These are phyloP conservation scores for Acipenser oxyrinchus DNA, from an alignment of 2,797 vertebrate species.

Conservation along the genomic window DNA sequence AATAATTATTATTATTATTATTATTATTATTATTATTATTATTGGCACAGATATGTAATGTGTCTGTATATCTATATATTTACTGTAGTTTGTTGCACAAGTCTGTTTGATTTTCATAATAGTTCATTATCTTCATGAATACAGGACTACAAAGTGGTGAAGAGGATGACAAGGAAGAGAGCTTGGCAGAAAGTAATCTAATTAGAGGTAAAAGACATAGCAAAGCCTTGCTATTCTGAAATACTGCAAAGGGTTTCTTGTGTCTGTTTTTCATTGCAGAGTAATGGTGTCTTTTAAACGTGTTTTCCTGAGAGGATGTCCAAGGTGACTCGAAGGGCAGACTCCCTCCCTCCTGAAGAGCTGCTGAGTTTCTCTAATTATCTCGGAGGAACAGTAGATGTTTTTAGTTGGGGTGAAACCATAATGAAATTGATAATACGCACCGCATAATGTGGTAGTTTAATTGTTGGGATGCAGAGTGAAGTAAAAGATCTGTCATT, in stretches of 20 bases:
- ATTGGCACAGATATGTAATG: no score
- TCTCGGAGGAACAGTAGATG: neutral
- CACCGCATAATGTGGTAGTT: conserved; percentile 1
- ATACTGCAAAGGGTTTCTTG: conserved; percentile 37
- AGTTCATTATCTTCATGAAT: conserved; percentile 15
- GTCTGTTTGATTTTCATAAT: no score
- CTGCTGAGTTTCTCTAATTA: conserved; percentile 1
- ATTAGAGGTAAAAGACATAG: conserved; percentile 86
- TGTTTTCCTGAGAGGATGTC: neutral
- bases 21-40: no score
- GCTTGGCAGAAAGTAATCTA: conserved; percentile 69
- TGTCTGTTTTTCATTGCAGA: conserved; percentile 60
- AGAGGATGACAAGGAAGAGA: conserved; percentile 55
- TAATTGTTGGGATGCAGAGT: conserved; percentile 3
- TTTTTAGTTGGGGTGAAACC: conserved; percentile 2
- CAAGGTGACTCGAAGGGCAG: neutral
- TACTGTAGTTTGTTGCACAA: no score
- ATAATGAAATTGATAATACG: neutral
- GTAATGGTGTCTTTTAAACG: neutral
- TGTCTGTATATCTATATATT: no score
- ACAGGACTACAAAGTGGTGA: conserved; percentile 59
- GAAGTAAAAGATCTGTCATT: conserved; percentile 54
- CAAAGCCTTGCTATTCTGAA: conserved; percentile 55
- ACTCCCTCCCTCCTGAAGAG: conserved; percentile 20
- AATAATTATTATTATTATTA: no score